Evolutionary conservation across 2,797 vertebrate species (phyloP).

Genomic region (Gallinago stenura): DNA sequence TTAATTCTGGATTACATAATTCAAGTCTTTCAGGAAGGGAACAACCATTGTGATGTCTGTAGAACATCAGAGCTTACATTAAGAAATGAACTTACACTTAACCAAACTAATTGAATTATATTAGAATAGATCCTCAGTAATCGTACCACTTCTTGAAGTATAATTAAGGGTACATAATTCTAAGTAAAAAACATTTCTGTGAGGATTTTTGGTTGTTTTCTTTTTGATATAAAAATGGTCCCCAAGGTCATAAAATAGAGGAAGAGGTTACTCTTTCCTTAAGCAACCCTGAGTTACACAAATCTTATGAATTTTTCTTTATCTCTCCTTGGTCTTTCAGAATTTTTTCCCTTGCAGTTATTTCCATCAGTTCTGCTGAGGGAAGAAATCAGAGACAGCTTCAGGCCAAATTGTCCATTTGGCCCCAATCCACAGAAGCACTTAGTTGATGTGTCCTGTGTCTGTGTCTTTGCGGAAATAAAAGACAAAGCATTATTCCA

Average conservation of each 20-base stretch:
- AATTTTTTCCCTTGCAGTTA: background rate
- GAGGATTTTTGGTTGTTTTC: background rate
- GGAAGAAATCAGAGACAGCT: background rate
- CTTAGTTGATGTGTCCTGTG: background rate
- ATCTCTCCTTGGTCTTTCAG: background rate
- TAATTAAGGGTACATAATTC: background rate
- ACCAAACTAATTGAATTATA: background rate
- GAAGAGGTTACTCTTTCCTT: background rate
- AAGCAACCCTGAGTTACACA: background rate
- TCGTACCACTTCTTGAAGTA: background rate
- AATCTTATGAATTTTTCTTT: background rate
- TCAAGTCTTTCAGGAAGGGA: background rate
- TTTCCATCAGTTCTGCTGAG: background rate
- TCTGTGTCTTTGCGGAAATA: rapidly evolving
- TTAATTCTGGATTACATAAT: background rate
- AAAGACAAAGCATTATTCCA: background rate
- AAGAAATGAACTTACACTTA: background rate
- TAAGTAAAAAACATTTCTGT: background rate
- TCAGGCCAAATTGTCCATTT: slow-evolving; percentile 24
- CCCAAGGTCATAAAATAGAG: background rate
- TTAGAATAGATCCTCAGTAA: background rate
- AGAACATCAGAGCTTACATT: background rate
- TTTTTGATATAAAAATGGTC: background rate
- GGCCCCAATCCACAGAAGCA: slow-evolving; percentile 33
- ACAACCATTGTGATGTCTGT: background rate